phyloP scores from a whole-genome alignment of 1,140 invertebrate species.

The Nebria ingens region DNA sequence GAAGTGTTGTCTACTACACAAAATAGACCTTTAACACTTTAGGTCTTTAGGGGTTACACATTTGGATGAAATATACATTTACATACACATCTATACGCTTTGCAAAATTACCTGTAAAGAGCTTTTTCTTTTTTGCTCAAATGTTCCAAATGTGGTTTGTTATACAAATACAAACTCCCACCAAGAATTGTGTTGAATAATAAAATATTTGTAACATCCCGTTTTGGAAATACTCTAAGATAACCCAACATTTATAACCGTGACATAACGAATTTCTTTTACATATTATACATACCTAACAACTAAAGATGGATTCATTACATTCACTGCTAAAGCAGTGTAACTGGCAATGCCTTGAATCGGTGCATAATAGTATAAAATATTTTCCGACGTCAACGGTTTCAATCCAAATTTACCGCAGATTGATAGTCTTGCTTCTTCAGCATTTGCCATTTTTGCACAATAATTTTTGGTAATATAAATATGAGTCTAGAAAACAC shows the following conservation, averaged over 20 bases:
- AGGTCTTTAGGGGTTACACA: background rate
- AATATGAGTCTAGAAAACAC: too few relatives aligned
- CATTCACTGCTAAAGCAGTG: conserved; percentile 49
- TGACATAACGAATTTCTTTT: background rate
- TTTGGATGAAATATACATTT: conserved; percentile 14
- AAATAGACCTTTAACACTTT: background rate
- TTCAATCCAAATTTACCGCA: conserved; percentile 42
- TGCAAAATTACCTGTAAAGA: conserved; percentile 43
- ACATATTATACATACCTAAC: conserved; percentile 35
- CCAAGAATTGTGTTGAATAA: conserved; percentile 45
- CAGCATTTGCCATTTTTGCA: conserved; percentile 18
- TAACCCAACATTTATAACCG: conserved; percentile 18
- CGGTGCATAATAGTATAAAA: conserved; percentile 51
- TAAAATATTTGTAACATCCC: conserved; percentile 48
- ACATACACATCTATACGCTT: conserved; percentile 4
- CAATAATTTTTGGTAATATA: too few relatives aligned
- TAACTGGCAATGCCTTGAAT: conserved; percentile 48
- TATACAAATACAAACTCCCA: conserved; percentile 51
- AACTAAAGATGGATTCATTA: conserved; percentile 53
- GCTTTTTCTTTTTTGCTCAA: conserved; percentile 35
- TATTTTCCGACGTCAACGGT: conserved; percentile 45
- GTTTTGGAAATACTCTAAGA: conserved; percentile 45
- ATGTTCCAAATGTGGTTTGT: conserved; percentile 43
- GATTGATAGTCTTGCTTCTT: conserved; percentile 20
- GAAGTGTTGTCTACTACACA: conserved; percentile 16